These are phyloP conservation scores for Cyprinus carpio DNA, from an alignment of 2,113 vertebrate species.

Conservation along the genomic window DNA sequence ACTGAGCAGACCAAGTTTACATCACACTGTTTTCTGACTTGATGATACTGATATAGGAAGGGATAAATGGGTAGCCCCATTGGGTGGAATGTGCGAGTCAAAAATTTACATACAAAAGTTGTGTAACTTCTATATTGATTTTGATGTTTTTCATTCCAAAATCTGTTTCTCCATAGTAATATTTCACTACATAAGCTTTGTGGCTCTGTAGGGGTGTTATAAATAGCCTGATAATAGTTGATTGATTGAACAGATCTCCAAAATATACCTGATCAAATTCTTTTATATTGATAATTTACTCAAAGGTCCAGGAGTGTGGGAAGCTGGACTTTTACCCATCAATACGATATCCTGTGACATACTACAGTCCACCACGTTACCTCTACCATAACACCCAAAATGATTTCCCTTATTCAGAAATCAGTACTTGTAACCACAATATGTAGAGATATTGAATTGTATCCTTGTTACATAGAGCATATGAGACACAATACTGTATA, in stretches of 20 bases:
- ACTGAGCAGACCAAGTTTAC: neutral
- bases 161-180: neutral
- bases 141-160: neutral
- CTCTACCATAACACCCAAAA: neutral
- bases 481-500: neutral
- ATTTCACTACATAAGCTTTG: neutral
- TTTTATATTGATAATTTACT: conserved; percentile 5
- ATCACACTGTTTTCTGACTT: neutral
- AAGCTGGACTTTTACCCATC: conserved; percentile 26
- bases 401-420: conserved; percentile 8
- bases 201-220: neutral
- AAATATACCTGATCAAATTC: neutral
- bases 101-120: neutral
- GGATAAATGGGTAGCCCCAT: neutral
- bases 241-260: too few species aligned
- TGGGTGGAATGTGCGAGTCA: neutral
- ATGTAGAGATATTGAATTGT: neutral
- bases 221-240: neutral
- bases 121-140: neutral
- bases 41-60: neutral
- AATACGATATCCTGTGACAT: neutral
- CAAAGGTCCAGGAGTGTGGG: conserved; percentile 6
- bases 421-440: neutral
- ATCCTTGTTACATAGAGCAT: neutral
- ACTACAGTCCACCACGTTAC: neutral